Base-by-base conservation (phyloP, 1,140 invertebrate species). In the Nymphalis io region DNA sequence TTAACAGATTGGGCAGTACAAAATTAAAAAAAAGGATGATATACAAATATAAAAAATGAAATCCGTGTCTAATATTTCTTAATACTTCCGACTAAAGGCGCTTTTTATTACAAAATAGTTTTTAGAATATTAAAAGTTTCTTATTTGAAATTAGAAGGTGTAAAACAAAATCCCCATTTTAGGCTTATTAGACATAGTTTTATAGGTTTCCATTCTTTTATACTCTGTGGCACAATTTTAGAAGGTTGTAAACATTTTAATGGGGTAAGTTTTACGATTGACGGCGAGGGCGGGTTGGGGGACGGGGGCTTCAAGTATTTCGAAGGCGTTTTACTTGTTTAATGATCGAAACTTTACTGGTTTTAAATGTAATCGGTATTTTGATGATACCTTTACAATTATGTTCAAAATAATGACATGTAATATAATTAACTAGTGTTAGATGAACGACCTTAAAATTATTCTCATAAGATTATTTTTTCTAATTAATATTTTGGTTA, bases 261-360 rank as follows among this genome's bases (percentile, higher is more conserved):
- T 84, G 79, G 82, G 82, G 81, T 82, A 85, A 83, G 77, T 84
- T 87, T 87, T 84, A 85, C 83, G 80, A 85, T 74, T 76, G 71
- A 75, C 79, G 75, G 70, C 60, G 51, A 66, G 61, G 68, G 67
- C 8, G 44, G 57, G 33, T n/a, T 3, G 27, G 51, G 21, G 21
- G 51, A 5, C 4, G 11, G 44, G 33, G 65, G 61, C 20, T 51
- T 48, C 40, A 42, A 65, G 62, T 65, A 65, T 65, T 65, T 53
- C 20, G 39, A 46, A 60, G 67, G 59, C 48, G 70, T 74, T 68
- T 72, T 67, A 67, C 60, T 60, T 64, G 55, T 72, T 75, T 75
- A 75, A 75, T 75, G 74, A 67, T 75, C 66, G 53, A 58, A 75
- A 61, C 59, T 70, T 72, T 62, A 72, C 57, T 57, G 62, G 59